Evolutionary conservation across 2,888 invertebrate species (phyloP).

Genomic region (Lasioglossum morio): DNA sequence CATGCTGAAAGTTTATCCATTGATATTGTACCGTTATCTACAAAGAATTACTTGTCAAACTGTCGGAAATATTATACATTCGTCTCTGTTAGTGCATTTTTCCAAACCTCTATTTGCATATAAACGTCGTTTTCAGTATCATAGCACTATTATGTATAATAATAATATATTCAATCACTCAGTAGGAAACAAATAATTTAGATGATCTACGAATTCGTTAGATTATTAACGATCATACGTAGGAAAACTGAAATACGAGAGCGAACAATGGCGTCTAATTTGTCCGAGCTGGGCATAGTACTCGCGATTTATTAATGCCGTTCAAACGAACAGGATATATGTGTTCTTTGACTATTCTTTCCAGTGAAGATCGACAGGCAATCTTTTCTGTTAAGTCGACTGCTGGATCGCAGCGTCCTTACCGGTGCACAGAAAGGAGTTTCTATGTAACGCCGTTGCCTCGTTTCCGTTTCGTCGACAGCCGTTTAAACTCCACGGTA

Average conservation of each 20-base stretch:
- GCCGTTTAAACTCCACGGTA: constrained; percentile 39
- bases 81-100: not conserved
- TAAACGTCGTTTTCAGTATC: not conserved
- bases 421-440: constrained; percentile 28
- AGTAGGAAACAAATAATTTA: not conserved
- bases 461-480: constrained; percentile 56
- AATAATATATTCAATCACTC: not conserved
- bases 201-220: not conserved
- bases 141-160: not conserved
- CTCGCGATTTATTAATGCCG: constrained; percentile 51
- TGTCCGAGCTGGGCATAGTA: not conserved
- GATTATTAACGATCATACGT: not conserved
- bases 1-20: not conserved
- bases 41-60: not conserved
- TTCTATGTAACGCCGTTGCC: constrained; percentile 38
- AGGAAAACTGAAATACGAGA: not conserved
- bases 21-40: not conserved
- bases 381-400: constrained; percentile 63
- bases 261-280: constrained; percentile 24
- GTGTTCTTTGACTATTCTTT: constrained; percentile 51
- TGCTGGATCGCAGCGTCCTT: constrained; percentile 36
- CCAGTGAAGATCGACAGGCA: constrained; percentile 61
- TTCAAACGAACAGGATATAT: constrained; percentile 57
- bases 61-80: not conserved
- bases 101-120: not conserved